These are phyloP conservation scores for Ptycholaimellus sp. DNA, from an alignment of 2,888 invertebrate genomes.

Conservation along the genomic window DNA sequence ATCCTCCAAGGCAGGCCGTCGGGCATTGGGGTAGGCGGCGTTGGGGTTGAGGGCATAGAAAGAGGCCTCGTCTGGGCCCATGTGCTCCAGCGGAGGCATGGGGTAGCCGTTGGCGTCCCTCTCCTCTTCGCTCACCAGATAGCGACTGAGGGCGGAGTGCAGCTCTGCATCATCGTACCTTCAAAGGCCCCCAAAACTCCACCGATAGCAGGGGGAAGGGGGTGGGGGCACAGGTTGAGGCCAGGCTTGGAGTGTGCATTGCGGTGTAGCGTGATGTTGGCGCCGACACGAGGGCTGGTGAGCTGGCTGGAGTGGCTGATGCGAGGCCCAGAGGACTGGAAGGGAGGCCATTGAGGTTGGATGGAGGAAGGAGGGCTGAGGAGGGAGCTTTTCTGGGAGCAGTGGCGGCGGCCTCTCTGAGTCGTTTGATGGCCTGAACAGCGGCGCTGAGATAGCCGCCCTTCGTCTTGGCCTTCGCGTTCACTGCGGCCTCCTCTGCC, in stretches of 20 bases:
- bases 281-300: constrained; percentile 11
- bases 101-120: constrained; percentile 13
- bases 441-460: constrained; percentile 9
- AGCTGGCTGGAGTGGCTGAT: constrained; percentile 12
- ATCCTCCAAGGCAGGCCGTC: constrained; percentile 9
- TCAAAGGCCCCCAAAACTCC: too few species aligned
- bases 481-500: too few species aligned
- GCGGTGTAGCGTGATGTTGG: constrained; percentile 9
- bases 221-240: too few species aligned
- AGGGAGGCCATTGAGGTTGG: too few species aligned
- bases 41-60: background rate
- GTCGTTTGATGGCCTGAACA: constrained; percentile 7
- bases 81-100: constrained; percentile 7
- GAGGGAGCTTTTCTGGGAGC: background rate
- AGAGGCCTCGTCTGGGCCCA: background rate
- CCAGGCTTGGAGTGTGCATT: too few species aligned
- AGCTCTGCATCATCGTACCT: constrained; percentile 11
- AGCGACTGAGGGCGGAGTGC: constrained; percentile 9
- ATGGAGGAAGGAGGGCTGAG: too few species aligned
- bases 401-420: constrained; percentile 7
- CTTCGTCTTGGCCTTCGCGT: constrained; percentile 5
- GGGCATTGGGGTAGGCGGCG: background rate
- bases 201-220: too few species aligned
- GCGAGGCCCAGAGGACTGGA: too few species aligned
- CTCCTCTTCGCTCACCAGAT: constrained; percentile 11